Evolutionary conservation across 2,113 vertebrate species (phyloP).

Genomic region (Paracyprichromis sp.): DNA sequence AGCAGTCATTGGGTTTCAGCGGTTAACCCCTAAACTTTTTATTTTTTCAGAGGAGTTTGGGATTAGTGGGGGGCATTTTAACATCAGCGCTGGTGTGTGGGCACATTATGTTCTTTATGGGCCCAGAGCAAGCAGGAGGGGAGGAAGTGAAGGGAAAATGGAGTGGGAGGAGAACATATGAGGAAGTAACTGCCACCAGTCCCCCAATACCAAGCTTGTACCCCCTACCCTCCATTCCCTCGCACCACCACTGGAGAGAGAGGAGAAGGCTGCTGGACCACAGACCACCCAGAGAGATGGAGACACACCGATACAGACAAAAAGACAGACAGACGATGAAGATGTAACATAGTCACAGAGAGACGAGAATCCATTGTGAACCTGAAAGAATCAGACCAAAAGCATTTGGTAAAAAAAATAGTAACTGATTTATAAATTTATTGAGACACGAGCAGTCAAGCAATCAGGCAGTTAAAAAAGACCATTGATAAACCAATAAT

Average conservation of each 20-base stretch:
- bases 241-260: slow-evolving; percentile 45
- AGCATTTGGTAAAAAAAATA: neutral
- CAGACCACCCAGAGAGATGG: slow-evolving; percentile 73
- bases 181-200: slow-evolving; percentile 64
- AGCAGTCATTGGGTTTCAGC: slow-evolving; percentile 42
- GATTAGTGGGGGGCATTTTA: neutral
- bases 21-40: slow-evolving; percentile 52
- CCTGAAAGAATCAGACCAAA: neutral
- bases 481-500: neutral
- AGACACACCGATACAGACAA: slow-evolving; percentile 16
- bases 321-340: slow-evolving; percentile 13
- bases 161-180: slow-evolving; percentile 38
- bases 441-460: neutral
- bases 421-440: neutral
- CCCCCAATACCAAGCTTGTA: slow-evolving; percentile 14
- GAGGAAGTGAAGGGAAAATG: slow-evolving; percentile 43
- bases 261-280: slow-evolving; percentile 59
- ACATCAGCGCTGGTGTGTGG: slow-evolving; percentile 32
- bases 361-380: neutral
- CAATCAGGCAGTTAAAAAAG: neutral
- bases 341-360: neutral
- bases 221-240: neutral
- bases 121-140: slow-evolving; percentile 30
- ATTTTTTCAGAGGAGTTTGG: neutral
- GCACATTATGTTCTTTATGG: slow-evolving; percentile 51